Conservation (phyloP, 2,113 vertebrate species). For the Archocentrus centrarchus region DNA sequence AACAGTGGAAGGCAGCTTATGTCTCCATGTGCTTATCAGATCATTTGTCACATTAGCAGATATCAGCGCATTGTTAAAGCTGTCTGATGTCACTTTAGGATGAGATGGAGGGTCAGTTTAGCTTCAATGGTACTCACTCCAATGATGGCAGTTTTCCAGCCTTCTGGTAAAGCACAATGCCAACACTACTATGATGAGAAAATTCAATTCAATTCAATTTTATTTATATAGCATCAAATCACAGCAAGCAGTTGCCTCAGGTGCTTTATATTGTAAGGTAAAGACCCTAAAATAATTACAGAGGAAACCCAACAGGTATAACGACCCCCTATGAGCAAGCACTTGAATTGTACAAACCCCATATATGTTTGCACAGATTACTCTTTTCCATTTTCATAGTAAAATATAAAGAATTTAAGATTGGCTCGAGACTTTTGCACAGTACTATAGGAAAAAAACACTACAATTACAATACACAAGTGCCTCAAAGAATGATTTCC, state of each 20-base stretch:
- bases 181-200: too few species aligned
- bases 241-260: too few species aligned
- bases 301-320: too few species aligned
- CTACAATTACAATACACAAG: too few species aligned
- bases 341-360: too few species aligned
- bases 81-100: not conserved
- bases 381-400: too few species aligned
- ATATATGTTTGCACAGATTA: too few species aligned
- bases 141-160: not conserved
- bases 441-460: not conserved
- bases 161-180: not conserved
- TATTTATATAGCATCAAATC: too few species aligned
- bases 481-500: not conserved
- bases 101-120: constrained; percentile 10
- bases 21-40: not conserved
- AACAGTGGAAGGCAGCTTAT: not conserved
- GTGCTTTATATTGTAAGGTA: too few species aligned
- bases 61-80: constrained; percentile 9
- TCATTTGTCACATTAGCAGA: not conserved
- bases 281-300: too few species aligned
- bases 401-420: too few species aligned
- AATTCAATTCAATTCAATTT: not conserved
- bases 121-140: not conserved
- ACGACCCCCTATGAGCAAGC: too few species aligned
- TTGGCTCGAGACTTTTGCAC: not conserved